phyloP scores from a whole-genome alignment of 2,113 vertebrate species.

The Bubo scandiacus region DNA sequence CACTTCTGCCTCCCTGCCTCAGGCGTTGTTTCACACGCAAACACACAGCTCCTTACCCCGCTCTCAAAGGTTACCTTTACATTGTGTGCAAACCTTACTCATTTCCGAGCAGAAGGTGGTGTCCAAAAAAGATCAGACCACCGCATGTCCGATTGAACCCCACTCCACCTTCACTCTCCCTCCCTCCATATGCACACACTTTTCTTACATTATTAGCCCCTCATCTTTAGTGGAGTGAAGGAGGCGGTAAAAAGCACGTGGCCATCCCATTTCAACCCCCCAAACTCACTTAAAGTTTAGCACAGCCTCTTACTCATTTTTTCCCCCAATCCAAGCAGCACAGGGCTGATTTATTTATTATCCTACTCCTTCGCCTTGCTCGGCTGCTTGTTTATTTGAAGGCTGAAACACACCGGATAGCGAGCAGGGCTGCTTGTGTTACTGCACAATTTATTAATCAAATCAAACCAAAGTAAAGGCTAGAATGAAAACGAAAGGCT shows the following conservation, averaged over 20 bases:
- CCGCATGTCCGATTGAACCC: background rate
- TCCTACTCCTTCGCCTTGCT: background rate
- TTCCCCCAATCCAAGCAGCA: background rate
- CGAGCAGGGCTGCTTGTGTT: constrained; percentile 47
- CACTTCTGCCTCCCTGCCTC: constrained; percentile 28
- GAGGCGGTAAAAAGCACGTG: background rate
- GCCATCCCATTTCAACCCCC: background rate
- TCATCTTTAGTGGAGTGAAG: constrained; percentile 18
- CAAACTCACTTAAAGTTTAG: constrained; percentile 40
- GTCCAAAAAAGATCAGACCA: background rate
- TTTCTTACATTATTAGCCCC: background rate
- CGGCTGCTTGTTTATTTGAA: constrained; percentile 24
- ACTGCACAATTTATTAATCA: constrained; percentile 30
- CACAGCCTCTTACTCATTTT: background rate
- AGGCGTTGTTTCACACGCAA: constrained; percentile 16
- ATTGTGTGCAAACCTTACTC: background rate
- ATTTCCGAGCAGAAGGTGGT: constrained; percentile 14
- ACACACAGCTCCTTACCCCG: background rate
- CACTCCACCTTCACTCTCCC: background rate
- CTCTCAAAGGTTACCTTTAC: constrained; percentile 54
- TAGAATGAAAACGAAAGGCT: constrained; percentile 67
- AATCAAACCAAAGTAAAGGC: constrained; percentile 33
- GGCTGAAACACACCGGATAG: constrained; percentile 26
- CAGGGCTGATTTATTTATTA: constrained; percentile 13
- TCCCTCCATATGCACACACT: background rate